Evolutionary conservation across 2,888 invertebrate genomes (phyloP).

Genomic region (Agrenia bidenticulata): DNA sequence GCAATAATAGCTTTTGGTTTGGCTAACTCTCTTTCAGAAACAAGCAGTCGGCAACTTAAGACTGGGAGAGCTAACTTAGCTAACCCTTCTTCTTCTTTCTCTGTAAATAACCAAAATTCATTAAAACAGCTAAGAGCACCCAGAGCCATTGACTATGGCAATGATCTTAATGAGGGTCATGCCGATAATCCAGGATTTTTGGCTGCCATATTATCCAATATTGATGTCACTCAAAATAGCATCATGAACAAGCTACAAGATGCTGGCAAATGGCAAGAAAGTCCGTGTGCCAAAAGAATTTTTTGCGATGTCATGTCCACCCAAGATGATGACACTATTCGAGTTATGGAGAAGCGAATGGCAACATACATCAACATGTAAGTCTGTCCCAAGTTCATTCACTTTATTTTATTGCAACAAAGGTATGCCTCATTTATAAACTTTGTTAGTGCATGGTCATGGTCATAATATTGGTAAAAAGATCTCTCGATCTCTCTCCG

Average conservation of each 20-base stretch:
- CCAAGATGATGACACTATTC: slow-evolving; percentile 68
- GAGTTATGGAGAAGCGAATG: slow-evolving; percentile 80
- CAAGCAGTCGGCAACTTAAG: slow-evolving; percentile 37
- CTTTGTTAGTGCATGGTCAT: too few relatives aligned
- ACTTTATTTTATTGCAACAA: too few relatives aligned
- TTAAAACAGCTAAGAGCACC: slow-evolving; percentile 34
- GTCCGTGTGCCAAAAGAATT: slow-evolving; percentile 73
- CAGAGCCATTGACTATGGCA: slow-evolving; percentile 26
- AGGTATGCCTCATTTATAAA: too few relatives aligned
- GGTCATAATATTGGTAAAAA: too few relatives aligned
- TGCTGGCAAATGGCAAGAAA: slow-evolving; percentile 61
- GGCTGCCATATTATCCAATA: slow-evolving; percentile 48
- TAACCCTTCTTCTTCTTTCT: slow-evolving; percentile 36
- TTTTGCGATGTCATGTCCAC: slow-evolving; percentile 74
- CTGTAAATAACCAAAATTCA: slow-evolving; percentile 26
- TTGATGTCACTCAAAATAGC: slow-evolving; percentile 55
- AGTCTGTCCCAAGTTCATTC: slow-evolving; percentile 58
- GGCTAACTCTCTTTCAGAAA: slow-evolving; percentile 50
- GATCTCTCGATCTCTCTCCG: too few relatives aligned
- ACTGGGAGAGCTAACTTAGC: slow-evolving; percentile 34
- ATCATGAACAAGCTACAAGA: slow-evolving; percentile 55
- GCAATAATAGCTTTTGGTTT: slow-evolving; percentile 50
- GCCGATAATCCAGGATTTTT: slow-evolving; percentile 47
- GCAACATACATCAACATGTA: slow-evolving; percentile 70
- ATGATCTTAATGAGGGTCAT: slow-evolving; percentile 30